Evolutionary conservation across 2,113 vertebrate species (phyloP).

Genomic region (Trogon surrucura): DNA sequence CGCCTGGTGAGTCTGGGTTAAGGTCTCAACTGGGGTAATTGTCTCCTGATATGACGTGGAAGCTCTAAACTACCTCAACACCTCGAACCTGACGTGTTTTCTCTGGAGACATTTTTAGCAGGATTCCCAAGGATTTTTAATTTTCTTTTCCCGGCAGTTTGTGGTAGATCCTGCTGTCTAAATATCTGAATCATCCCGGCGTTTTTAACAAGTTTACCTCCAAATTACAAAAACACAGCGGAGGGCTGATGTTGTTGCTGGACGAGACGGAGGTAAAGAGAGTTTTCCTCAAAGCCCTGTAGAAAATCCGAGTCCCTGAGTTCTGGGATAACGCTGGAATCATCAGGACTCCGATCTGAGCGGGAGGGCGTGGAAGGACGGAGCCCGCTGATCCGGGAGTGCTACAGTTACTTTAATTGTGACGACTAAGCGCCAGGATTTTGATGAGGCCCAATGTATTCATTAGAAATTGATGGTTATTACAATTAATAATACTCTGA

Average conservation of each 20-base stretch:
- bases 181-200: not conserved
- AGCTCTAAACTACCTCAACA: not conserved
- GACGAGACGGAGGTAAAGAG: not conserved
- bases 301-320: not conserved
- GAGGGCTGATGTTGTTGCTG: not conserved
- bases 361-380: not conserved
- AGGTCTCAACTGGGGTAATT: not conserved
- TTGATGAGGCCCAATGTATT: not conserved
- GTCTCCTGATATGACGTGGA: not conserved
- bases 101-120: not conserved
- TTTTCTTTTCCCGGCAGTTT: not conserved
- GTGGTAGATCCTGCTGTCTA: not conserved
- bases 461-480: constrained; percentile 41
- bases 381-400: not conserved
- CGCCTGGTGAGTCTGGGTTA: not conserved
- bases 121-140: not conserved
- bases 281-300: not conserved
- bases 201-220: not conserved
- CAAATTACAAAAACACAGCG: not conserved
- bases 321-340: not conserved
- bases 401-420: constrained; percentile 20
- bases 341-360: not conserved
- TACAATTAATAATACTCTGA: constrained; percentile 39
- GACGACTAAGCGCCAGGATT: not conserved
- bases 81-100: not conserved